Base-by-base conservation (phyloP, 2,888 invertebrate species). In the Parapristionchus giblindavisi region DNA sequence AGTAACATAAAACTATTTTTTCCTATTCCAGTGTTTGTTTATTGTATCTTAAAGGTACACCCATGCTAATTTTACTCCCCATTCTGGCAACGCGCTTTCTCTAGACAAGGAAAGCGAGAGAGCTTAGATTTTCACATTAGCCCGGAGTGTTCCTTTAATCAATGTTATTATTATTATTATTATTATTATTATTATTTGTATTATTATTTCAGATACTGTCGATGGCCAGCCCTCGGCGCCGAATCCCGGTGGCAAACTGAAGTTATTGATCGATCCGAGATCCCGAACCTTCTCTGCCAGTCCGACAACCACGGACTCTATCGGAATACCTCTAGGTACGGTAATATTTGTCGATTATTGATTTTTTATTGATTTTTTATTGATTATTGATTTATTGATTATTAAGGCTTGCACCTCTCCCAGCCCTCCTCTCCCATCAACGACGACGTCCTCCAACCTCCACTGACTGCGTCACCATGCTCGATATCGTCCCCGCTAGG, bases 401-500 rank as follows among this genome's bases (percentile, higher is more conserved):
- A 63, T n/a, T 40, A 21, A 72, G 72, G 72, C 14, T 60, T 72
- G 17, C 72, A 72, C 38, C 72, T 72, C 43, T 72, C 72, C 14
- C 58, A 72, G 32, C 72, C 72, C 11, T 72, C 72, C 24, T 72
- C 72, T 75, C 83, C 83, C 21, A 83, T 81, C 48, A 77, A 79
- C 36, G 83, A 82, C 66, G 83, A 83, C 72, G 77, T 73, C 8
- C 76, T 76, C 8, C 81, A 80, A 43, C 83, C 81, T 4, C 80
- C 81, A 21, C 70, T 83, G n/a, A 77, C 80, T 21, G 78, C 80
- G 17, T 78, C 78, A 11, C 81, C 81, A 6, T 70, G 77, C 40
- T 68, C 77, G 17, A n/a, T 79, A 68, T 74, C 8, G 17, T 77
- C 4, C 65, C 77, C 51, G 58, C 60, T 61, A 77, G 14, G 70